Base-by-base conservation (phyloP, 2,888 invertebrate species). In the Ypsolopha scabrella region DNA sequence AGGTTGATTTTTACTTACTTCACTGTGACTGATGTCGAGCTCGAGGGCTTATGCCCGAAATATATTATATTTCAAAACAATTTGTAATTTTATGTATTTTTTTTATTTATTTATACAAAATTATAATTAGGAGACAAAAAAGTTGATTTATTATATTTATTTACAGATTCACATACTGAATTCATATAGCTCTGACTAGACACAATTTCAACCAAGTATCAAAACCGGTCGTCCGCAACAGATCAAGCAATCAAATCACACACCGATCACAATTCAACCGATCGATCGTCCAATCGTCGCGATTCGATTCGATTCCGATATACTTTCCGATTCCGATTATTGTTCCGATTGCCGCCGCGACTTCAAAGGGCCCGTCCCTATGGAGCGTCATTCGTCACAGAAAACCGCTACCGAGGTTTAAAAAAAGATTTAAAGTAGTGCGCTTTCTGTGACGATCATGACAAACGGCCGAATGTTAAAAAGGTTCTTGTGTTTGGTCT, bases 261-360 rank as follows among this genome's bases (percentile, higher is more conserved):
- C 67, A 68, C 61, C 63, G 61, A 67, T 71, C 67, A 73, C 69
- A 73, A 75, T 78, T 77, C 74, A 75, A 79, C 74, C 67, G 61
- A 64, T 59, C 58, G 24, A 24, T 24, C 58, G 61, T 59, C 70
- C 74, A 71, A 75, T 78, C 67, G 67, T 64, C 46, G 49, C 61
- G 24, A 63, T 60, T 62, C 68, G 72, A 72, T 75, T 70, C 74
- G 76, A 74, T 75, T 72, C 70, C 62, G 71, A 75, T 4, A 24
- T 24, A 24, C 24, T 24, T 72, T 71, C 64, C 65, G 64, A 68
- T 65, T 61, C 59, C 72, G 67, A 73, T 73, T 73, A 72, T 64
- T 58, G 59, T 68, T 68, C 65, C 66, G 65, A 57, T 57, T 55
- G 58, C 64, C 74, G 77, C 72, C 63, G 53, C 61, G 60, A 63